These are phyloP conservation scores for Eupithecia pulchellata DNA, from an alignment of 2,888 invertebrate species.

Conservation along the genomic window DNA sequence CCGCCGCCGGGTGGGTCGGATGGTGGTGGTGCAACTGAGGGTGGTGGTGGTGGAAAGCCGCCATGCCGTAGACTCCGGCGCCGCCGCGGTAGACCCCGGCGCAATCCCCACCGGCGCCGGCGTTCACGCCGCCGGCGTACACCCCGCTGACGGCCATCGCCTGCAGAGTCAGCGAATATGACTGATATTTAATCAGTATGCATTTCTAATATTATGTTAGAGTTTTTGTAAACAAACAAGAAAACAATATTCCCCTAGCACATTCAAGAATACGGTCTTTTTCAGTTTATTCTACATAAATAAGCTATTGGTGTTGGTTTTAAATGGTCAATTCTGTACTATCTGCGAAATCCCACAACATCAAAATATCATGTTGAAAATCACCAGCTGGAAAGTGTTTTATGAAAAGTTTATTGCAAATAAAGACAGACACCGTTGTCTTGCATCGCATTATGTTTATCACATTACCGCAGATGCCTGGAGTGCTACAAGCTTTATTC, in stretches of 20 bases:
- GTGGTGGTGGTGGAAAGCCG: slow-evolving; percentile 77
- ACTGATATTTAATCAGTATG: slow-evolving; percentile 45
- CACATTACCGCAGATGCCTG: slow-evolving; percentile 31
- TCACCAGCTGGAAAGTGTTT: slow-evolving; percentile 44
- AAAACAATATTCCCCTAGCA: not conserved
- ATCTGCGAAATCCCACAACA: slow-evolving; percentile 8
- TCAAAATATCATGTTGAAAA: not conserved
- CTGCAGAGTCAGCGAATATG: slow-evolving; percentile 47
- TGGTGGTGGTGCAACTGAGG: slow-evolving; percentile 79
- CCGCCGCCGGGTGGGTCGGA: slow-evolving; percentile 72
- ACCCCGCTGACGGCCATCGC: slow-evolving; percentile 81
- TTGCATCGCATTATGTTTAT: slow-evolving; percentile 35
- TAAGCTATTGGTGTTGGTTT: not conserved
- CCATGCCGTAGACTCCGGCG: slow-evolving; percentile 77
- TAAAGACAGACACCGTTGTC: slow-evolving; percentile 42
- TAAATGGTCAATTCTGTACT: not conserved
- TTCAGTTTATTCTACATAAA: not conserved
- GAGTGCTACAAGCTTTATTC: slow-evolving; percentile 23
- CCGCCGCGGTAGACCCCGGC: slow-evolving; percentile 78
- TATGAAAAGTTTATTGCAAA: slow-evolving; percentile 53
- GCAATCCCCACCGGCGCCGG: slow-evolving; percentile 70
- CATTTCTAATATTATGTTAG: slow-evolving; percentile 33
- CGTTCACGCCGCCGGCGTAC: slow-evolving; percentile 73
- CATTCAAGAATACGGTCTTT: not conserved
- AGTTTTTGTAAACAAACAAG: slow-evolving; percentile 34